Conservation (phyloP, 2,888 invertebrate genomes). For the Drosophila neonasuta region DNA sequence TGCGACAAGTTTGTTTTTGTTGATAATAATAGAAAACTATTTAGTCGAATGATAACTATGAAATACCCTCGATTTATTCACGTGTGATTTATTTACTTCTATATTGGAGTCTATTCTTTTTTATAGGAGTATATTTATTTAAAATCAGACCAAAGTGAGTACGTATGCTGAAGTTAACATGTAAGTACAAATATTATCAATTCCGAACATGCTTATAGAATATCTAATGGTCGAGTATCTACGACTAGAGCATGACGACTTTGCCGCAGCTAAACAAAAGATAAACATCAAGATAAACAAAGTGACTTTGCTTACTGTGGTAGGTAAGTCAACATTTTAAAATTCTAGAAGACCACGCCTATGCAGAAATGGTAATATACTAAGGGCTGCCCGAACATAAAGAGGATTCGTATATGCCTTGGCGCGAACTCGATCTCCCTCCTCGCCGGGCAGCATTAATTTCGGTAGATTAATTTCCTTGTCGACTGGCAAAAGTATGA, state of each 20-base stretch:
- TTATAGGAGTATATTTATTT: slow-evolving; percentile 1
- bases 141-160: not conserved
- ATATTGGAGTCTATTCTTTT: not conserved
- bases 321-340: slow-evolving; percentile 26
- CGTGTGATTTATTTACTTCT: not conserved
- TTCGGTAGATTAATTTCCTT: slow-evolving; percentile 72
- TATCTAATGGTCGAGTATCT: slow-evolving; percentile 1
- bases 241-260: slow-evolving; percentile 9
- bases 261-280: slow-evolving; percentile 59
- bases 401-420: slow-evolving; percentile 79
- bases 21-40: not conserved
- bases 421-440: slow-evolving; percentile 73
- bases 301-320: slow-evolving; percentile 31
- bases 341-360: slow-evolving; percentile 78
- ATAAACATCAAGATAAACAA: slow-evolving; percentile 60
- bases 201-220: not conserved
- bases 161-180: slow-evolving; percentile 3
- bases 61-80: slow-evolving; percentile 2
- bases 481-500: slow-evolving; percentile 77
- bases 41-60: not conserved
- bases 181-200: slow-evolving; percentile 8
- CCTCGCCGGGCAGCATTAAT: slow-evolving; percentile 72
- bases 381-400: slow-evolving; percentile 76
- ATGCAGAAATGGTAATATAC: slow-evolving; percentile 79
- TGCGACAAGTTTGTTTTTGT: not conserved